phyloP scores from a whole-genome alignment of 1,140 invertebrate species.

The Ephestia elutella region DNA sequence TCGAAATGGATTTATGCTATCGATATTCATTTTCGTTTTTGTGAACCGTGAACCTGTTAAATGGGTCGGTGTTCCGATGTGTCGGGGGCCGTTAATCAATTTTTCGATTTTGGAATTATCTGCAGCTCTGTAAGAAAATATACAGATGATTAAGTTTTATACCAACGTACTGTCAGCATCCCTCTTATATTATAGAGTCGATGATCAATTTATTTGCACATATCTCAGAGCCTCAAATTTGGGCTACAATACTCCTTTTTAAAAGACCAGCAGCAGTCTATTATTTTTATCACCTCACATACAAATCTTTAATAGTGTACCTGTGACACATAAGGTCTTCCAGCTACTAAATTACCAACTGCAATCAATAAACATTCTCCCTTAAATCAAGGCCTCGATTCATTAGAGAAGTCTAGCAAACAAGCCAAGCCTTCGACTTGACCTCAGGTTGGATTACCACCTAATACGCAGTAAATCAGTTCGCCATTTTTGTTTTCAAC shows the following conservation, averaged over 20 bases:
- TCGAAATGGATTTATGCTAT: conserved; percentile 20
- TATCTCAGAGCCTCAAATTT: no score
- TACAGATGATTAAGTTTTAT: neutral
- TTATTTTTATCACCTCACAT: no score
- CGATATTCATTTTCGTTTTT: conserved; percentile 5
- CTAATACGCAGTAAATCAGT: conserved; percentile 66
- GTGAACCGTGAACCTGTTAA: conserved; percentile 3
- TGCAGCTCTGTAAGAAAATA: neutral
- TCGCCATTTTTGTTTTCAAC: conserved; percentile 74
- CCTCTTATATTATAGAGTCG: no score
- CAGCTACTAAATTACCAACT: no score
- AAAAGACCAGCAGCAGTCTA: no score
- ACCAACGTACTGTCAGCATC: no score
- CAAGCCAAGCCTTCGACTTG: neutral
- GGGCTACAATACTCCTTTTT: no score
- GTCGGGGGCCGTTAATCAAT: neutral
- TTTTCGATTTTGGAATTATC: neutral
- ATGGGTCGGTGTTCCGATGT: neutral
- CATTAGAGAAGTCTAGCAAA: neutral
- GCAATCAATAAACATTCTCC: no score
- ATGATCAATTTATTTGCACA: no score
- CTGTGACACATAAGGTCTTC: no score
- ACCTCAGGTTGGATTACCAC: conserved; percentile 1
- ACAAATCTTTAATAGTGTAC: no score
- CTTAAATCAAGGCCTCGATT: neutral